Base-by-base conservation (phyloP, 2,888 invertebrate genomes). In the Mellilla xanthometata region DNA sequence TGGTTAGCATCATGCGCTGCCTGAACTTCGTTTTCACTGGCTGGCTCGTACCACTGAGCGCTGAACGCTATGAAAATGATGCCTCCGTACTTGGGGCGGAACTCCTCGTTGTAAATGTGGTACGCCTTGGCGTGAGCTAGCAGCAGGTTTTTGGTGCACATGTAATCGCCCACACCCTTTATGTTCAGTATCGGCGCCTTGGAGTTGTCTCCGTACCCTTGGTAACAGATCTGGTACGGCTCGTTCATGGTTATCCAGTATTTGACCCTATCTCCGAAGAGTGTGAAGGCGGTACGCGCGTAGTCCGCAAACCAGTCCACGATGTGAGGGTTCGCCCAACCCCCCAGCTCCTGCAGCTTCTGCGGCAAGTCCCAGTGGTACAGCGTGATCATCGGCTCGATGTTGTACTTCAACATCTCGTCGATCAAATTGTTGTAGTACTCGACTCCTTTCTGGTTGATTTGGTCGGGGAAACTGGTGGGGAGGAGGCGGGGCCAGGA, bases 361-460 rank as follows among this genome's bases (percentile, higher is more conserved):
- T 83, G 76, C 0, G 90, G 91, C 39, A 90, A 58, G 60, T 90
- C 91, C 78, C 85, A 87, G 48, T 91, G 90, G 52, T 78, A 85
- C 45, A 91, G 64, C 0, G 91, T 90, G 0, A 92, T 77, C 72
- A 91, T 77, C 0, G 94, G 94, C 51, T 85, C 69, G 36, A 94
- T 93, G 22, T 88, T 90, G 53, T 90, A 91, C 12, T 77, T 86
- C 2, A 92, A 52, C 35, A 94, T 77, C 61, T 90, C 91, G 58
- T 93, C 74, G 29, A 94, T 91, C 1, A 94, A 65, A 47, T 87
- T 78, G 54, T 92, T 91, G 69, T 94, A 94, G 70, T 93, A 93
- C 28, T 88, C 72, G 3, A 94, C 81, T 5, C 92, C 94, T 2
- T 61, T 59, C 10, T 58, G 57, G 61, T 93, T 94, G 10, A 92